A percentile compares a stretch with the other conserved stretches of the same genome.
These are phyloP conservation scores for Calcarius lapponicus DNA, from an alignment of 2,797 vertebrate species.

Conservation along the genomic window DNA sequence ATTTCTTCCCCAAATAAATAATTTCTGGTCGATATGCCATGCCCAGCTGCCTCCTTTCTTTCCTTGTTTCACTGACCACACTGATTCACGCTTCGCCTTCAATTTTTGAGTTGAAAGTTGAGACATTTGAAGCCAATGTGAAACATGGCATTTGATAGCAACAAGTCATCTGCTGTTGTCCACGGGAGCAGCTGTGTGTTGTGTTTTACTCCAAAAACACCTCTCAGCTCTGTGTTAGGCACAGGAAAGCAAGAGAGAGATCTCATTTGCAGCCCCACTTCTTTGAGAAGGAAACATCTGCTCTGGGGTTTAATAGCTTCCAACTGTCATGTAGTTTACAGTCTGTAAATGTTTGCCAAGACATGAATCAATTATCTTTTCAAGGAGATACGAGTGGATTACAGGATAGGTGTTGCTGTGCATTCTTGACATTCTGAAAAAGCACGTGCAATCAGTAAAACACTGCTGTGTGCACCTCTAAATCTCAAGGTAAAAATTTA, in stretches of 20 bases:
- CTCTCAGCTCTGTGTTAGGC: not conserved
- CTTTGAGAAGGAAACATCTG: not conserved
- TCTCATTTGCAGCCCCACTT: not conserved
- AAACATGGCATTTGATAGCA: not conserved
- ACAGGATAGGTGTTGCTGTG: not conserved
- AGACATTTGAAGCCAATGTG: not conserved
- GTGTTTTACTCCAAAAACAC: not conserved
- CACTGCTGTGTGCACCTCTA: not conserved
- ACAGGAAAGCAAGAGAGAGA: not conserved
- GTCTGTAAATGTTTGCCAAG: slow-evolving; percentile 2
- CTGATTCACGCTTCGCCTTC: not conserved
- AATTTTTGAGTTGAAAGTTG: not conserved
- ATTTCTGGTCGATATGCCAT: not conserved
- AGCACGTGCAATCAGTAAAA: not conserved
- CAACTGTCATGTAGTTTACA: not conserved
- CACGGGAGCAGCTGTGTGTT: not conserved
- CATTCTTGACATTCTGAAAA: not conserved
- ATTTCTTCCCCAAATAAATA: not conserved
- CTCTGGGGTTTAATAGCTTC: not conserved
- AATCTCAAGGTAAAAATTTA: not conserved
- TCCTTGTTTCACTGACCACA: not conserved
- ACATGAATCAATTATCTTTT: not conserved
- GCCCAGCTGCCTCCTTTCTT: not conserved
- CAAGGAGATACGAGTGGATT: not conserved
- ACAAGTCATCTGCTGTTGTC: not conserved